Conservation (phyloP, 1,140 invertebrate species). For the Drosophila paulistorum region DNA sequence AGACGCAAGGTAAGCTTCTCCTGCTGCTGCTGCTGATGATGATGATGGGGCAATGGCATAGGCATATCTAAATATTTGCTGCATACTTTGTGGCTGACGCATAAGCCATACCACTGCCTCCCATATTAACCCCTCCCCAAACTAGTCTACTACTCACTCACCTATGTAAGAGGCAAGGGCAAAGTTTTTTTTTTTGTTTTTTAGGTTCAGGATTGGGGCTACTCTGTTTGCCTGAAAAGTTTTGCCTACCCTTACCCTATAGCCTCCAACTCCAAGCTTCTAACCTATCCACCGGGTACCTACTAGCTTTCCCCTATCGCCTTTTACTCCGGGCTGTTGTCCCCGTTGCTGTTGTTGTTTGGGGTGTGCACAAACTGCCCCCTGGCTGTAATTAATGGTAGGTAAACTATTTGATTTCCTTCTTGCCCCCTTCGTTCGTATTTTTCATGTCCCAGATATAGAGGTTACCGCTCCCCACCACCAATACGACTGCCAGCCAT, state of each 20-base stretch:
- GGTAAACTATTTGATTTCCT: conserved; percentile 67
- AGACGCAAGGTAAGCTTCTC: not conserved
- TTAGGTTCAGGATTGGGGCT: conserved; percentile 10
- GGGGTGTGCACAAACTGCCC: conserved; percentile 50
- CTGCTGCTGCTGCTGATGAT: not conserved
- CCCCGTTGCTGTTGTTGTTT: conserved; percentile 10
- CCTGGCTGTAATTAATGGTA: conserved; percentile 63
- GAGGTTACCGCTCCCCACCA: conserved; percentile 3
- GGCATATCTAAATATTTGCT: conserved; percentile 67
- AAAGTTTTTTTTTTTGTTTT: conserved; percentile 44
- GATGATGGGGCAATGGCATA: conserved; percentile 25
- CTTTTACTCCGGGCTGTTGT: conserved; percentile 14
- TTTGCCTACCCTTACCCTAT: conserved; percentile 2
- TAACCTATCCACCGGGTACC: not conserved
- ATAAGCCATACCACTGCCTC: conserved; percentile 27
- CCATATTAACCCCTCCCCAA: not conserved
- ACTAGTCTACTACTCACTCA: conserved; percentile 1
- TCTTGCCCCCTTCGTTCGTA: conserved; percentile 36
- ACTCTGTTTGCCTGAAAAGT: conserved; percentile 28
- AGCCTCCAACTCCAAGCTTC: not conserved
- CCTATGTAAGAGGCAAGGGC: conserved; percentile 25
- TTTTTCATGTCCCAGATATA: conserved; percentile 33
- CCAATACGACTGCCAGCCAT: not conserved
- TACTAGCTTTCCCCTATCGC: not conserved
- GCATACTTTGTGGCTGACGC: conserved; percentile 66